Conservation (phyloP, 53 echinoderm and acorn worm species). For the Henricia sp. region DNA sequence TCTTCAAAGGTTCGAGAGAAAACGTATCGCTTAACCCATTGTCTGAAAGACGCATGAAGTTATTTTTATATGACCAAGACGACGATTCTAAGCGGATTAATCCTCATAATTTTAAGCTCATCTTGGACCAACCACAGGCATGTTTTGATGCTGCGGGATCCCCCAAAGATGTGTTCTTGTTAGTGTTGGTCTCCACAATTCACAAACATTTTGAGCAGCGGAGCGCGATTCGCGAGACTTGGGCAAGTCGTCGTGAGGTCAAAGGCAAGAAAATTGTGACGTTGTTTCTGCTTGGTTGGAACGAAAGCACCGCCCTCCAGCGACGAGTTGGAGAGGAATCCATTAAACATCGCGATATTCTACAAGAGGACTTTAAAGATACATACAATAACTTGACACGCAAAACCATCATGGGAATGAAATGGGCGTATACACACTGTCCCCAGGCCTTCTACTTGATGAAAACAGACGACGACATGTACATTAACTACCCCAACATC, state of each 20-base stretch:
- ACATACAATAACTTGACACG: conserved; percentile 93
- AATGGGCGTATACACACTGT: conserved; percentile 82
- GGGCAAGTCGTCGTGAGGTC: conserved; percentile 77
- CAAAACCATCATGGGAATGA: conserved; percentile 96
- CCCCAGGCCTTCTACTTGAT: conserved; percentile 79
- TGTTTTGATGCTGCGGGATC: conserved; percentile 77
- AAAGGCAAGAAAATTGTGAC: conserved; percentile 74
- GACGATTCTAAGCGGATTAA: conserved; percentile 46
- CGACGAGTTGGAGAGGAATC: conserved; percentile 77
- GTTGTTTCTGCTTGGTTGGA: conserved; percentile 84
- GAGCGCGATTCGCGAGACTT: conserved; percentile 85
- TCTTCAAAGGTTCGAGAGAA: no score
- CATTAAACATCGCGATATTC: conserved; percentile 81
- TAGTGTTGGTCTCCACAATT: conserved; percentile 77
- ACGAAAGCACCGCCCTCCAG: conserved; percentile 67
- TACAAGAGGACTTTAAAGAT: conserved; percentile 91
- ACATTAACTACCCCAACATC: conserved; percentile 79
- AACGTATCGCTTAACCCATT: not conserved
- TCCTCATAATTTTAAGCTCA: conserved; percentile 81
- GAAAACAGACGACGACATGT: conserved; percentile 99
- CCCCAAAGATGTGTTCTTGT: conserved; percentile 73
- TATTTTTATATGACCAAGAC: no score
- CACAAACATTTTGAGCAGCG: conserved; percentile 99
- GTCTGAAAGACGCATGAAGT: not conserved
- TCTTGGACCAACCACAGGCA: conserved; percentile 82